These are phyloP conservation scores for Augochlora pura DNA, from an alignment of 1,140 invertebrate genomes.

Conservation along the genomic window DNA sequence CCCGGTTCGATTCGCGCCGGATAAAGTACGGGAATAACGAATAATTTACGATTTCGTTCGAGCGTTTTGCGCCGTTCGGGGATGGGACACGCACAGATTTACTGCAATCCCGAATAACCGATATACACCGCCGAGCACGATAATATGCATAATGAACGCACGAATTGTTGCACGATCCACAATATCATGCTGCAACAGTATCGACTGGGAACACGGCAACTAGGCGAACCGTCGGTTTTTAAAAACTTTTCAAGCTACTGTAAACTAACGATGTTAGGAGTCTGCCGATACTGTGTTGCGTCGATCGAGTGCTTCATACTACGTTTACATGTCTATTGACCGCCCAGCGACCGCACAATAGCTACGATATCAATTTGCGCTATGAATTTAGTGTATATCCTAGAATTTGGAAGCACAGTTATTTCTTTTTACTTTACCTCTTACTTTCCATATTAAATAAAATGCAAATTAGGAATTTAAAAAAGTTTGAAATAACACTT, in stretches of 20 bases:
- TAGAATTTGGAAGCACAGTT: too few relatives aligned
- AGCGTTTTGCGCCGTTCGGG: constrained; percentile 48
- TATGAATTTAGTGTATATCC: too few relatives aligned
- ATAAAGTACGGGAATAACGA: constrained; percentile 39
- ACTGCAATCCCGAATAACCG: constrained; percentile 27
- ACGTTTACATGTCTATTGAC: too few relatives aligned
- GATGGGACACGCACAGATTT: constrained; percentile 49
- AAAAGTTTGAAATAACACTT: too few relatives aligned
- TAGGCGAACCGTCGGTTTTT: not conserved
- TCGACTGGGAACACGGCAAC: not conserved
- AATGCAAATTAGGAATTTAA: too few relatives aligned
- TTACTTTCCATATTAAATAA: too few relatives aligned
- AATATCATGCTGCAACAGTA: not conserved
- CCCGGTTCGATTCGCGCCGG: constrained; percentile 35
- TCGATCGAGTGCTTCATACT: too few relatives aligned
- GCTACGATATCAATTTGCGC: too few relatives aligned
- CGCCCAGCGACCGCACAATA: too few relatives aligned
- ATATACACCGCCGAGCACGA: constrained; percentile 11
- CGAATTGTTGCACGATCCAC: not conserved
- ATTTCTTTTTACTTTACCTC: too few relatives aligned
- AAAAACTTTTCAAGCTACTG: not conserved
- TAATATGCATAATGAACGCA: constrained; percentile 24
- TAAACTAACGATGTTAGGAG: too few relatives aligned
- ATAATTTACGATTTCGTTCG: constrained; percentile 52
- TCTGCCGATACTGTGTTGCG: too few relatives aligned